These are phyloP conservation scores for Helostoma temminkii DNA, from an alignment of 2,797 vertebrate species.

Conservation along the genomic window DNA sequence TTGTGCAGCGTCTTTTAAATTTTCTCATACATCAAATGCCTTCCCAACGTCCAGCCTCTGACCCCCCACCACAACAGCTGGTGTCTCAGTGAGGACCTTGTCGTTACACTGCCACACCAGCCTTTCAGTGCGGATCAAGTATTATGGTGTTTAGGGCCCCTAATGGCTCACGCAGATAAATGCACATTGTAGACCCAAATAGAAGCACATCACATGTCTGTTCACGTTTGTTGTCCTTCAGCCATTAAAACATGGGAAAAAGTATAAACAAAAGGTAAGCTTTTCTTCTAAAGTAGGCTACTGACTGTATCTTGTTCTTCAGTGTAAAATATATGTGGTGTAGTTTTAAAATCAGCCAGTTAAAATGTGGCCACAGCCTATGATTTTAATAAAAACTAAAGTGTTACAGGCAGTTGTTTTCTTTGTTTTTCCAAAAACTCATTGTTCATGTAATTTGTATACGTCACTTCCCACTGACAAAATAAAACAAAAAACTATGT, in stretches of 20 bases:
- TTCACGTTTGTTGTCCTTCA: slow-evolving; percentile 10
- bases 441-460: background rate
- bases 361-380: background rate
- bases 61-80: slow-evolving; percentile 80
- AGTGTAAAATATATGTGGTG: background rate
- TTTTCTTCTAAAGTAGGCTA: background rate
- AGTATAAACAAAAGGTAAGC: background rate
- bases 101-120: slow-evolving; percentile 63
- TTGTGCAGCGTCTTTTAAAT: slow-evolving; percentile 57
- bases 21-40: slow-evolving; percentile 72
- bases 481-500: slow-evolving; percentile 7
- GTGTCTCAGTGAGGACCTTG: slow-evolving; percentile 68
- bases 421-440: background rate
- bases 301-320: background rate
- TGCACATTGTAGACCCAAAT: slow-evolving; percentile 40
- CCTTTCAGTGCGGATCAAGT: slow-evolving; percentile 62
- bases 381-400: background rate
- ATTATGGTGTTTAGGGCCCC: slow-evolving; percentile 71
- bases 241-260: slow-evolving; percentile 13
- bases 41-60: slow-evolving; percentile 50
- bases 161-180: slow-evolving; percentile 60
- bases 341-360: background rate
- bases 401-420: background rate
- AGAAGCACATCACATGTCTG: slow-evolving; percentile 27
- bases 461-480: background rate